These are phyloP conservation scores for Drosophila gaucha DNA, from an alignment of 2,888 invertebrate species.

Conservation along the genomic window DNA sequence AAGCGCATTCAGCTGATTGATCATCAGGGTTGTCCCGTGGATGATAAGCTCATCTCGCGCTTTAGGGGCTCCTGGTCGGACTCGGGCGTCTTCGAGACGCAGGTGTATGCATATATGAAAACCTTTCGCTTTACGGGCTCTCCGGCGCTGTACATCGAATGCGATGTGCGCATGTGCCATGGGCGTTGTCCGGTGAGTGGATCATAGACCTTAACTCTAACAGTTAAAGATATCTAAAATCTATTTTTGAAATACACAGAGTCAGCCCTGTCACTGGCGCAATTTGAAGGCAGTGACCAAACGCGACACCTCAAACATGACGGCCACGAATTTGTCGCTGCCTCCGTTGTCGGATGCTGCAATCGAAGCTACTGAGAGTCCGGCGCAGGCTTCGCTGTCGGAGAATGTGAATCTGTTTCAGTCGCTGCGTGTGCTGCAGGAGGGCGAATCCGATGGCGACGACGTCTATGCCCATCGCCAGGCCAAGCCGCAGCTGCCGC, in stretches of 20 bases:
- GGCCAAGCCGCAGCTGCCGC: constrained; percentile 46
- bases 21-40: constrained; percentile 96
- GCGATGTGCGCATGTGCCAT: constrained; percentile 97
- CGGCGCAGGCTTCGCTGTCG: constrained; percentile 87
- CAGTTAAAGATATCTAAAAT: no score
- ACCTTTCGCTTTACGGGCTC: constrained; percentile 95
- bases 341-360: constrained; percentile 55
- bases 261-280: constrained; percentile 96
- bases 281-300: constrained; percentile 93
- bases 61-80: constrained; percentile 98
- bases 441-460: constrained; percentile 89
- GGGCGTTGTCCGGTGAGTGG: constrained; percentile 94
- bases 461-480: constrained; percentile 69
- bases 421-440: constrained; percentile 93
- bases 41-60: constrained; percentile 95
- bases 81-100: constrained; percentile 95
- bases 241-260: constrained; percentile 86
- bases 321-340: constrained; percentile 71
- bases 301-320: constrained; percentile 87
- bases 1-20: constrained; percentile 96
- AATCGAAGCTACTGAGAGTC: constrained; percentile 71
- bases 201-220: background rate
- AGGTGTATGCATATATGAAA: constrained; percentile 97
- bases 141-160: constrained; percentile 96
- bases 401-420: constrained; percentile 96